phyloP scores from a whole-genome alignment of 2,113 vertebrate species.

The Proteles cristata region DNA sequence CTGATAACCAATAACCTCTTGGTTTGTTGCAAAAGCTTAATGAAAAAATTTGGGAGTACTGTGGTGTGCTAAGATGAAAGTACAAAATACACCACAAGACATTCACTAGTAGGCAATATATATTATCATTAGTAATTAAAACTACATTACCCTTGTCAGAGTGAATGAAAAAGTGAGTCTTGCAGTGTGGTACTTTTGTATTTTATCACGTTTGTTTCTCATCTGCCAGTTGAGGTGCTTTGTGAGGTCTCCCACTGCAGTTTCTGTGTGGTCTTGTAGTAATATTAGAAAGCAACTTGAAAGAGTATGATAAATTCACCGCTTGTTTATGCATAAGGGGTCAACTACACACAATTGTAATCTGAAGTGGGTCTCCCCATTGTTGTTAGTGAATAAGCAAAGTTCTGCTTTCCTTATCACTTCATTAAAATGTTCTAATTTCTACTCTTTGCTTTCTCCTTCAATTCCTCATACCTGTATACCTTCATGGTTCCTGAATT shows the following conservation, averaged over 20 bases:
- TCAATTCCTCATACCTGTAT: neutral
- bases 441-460: neutral
- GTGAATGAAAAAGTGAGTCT: slow-evolving; percentile 71
- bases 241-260: neutral
- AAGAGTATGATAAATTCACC: slow-evolving; percentile 67
- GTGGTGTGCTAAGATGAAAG: slow-evolving; percentile 50
- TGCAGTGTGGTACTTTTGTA: neutral
- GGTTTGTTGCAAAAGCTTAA: slow-evolving; percentile 68
- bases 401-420: slow-evolving; percentile 40
- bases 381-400: slow-evolving; percentile 53
- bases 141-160: slow-evolving; percentile 73
- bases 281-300: slow-evolving; percentile 45
- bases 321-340: neutral
- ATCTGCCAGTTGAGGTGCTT: slow-evolving; percentile 22
- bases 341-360: slow-evolving; percentile 29
- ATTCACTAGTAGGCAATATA: slow-evolving; percentile 63
- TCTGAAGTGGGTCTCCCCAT: slow-evolving; percentile 8
- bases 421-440: slow-evolving; percentile 51
- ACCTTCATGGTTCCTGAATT: neutral
- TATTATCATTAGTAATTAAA: slow-evolving; percentile 76
- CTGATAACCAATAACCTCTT: slow-evolving; percentile 51
- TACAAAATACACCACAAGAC: slow-evolving; percentile 57
- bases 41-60: slow-evolving; percentile 56
- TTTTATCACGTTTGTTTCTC: slow-evolving; percentile 72
- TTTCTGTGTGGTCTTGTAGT: neutral